Evolutionary conservation across 2,797 vertebrate genomes (phyloP).

Genomic region (Periparus ater): DNA sequence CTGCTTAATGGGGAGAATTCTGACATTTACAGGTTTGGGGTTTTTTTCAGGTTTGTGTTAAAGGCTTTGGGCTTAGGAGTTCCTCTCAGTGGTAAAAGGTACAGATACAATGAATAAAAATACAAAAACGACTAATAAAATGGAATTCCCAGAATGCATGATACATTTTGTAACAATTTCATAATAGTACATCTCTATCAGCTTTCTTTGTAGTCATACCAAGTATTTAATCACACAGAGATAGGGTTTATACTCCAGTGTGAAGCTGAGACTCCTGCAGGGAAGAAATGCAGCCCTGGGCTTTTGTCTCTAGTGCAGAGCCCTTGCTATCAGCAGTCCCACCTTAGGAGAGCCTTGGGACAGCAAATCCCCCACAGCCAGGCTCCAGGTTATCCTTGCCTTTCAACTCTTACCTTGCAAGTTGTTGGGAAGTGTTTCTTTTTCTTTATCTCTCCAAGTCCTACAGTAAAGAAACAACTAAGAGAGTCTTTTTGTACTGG

Average conservation of each 20-base stretch:
- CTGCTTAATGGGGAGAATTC: background rate
- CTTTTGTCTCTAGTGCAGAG: conserved; percentile 21
- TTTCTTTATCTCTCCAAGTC: background rate
- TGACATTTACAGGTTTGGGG: background rate
- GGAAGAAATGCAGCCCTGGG: background rate
- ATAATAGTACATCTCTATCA: background rate
- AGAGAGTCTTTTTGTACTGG: background rate
- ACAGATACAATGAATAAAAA: background rate
- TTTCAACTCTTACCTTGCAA: background rate
- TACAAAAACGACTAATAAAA: background rate
- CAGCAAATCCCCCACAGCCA: conserved; percentile 18
- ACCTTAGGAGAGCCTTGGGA: conserved; percentile 28
- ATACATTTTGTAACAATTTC: background rate
- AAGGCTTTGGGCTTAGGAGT: background rate
- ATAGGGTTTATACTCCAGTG: background rate
- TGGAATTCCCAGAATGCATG: background rate
- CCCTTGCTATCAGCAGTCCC: background rate
- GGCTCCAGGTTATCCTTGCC: conserved; percentile 1
- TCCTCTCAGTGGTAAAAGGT: background rate
- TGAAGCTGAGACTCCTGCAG: background rate
- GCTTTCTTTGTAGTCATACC: background rate
- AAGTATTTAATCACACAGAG: background rate
- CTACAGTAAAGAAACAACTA: background rate
- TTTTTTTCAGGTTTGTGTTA: background rate
- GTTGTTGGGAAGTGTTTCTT: background rate